Conservation (phyloP, 2,113 vertebrate species). For the Pithys albifrons region DNA sequence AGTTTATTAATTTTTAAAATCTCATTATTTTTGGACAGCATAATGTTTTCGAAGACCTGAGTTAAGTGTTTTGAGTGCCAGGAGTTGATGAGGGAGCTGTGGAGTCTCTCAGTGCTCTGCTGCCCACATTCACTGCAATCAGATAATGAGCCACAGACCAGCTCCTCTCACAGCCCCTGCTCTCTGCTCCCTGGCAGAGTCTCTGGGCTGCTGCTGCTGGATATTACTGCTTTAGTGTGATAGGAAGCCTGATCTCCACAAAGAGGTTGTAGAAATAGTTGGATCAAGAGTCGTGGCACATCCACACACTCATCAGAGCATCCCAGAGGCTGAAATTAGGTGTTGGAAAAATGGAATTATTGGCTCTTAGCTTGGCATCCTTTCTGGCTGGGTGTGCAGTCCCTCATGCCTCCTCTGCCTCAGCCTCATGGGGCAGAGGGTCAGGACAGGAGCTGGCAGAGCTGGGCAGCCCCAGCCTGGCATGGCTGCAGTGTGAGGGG, state of each 20-base stretch:
- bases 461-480: not conserved
- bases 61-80: not conserved
- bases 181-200: not conserved
- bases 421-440: accelerated
- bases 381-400: accelerated
- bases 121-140: not conserved
- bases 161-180: not conserved
- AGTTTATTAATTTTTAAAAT: conserved; percentile 68
- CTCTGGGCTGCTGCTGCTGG: not conserved
- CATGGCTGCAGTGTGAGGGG: accelerated
- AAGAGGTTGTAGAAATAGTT: not conserved
- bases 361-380: not conserved
- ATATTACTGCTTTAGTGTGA: not conserved
- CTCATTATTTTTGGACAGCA: conserved; percentile 55
- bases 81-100: not conserved
- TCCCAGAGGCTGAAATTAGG: not conserved
- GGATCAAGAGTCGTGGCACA: not conserved
- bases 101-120: not conserved
- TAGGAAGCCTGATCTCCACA: not conserved
- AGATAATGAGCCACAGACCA: not conserved
- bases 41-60: conserved; percentile 33
- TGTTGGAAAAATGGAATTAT: not conserved
- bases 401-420: accelerated
- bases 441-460: not conserved
- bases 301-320: not conserved